These are phyloP conservation scores for Drosophila setosimentum DNA, from an alignment of 2,888 invertebrate species.

Conservation along the genomic window DNA sequence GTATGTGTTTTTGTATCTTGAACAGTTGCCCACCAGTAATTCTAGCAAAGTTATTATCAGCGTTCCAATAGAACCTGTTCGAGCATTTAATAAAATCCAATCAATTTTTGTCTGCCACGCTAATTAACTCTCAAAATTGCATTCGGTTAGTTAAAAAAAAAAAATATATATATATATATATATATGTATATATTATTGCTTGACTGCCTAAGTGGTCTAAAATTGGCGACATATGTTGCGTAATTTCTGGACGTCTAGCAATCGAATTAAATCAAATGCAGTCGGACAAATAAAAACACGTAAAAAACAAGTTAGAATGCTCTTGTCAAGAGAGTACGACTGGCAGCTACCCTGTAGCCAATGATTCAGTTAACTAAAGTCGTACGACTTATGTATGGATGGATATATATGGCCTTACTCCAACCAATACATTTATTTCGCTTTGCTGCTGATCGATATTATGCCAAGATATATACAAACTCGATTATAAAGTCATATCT, in stretches of 20 bases:
- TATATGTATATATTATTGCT: background rate
- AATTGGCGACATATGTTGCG: slow-evolving; percentile 59
- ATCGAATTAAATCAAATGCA: slow-evolving; percentile 74
- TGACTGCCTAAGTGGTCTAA: slow-evolving; percentile 14
- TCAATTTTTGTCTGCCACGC: slow-evolving; percentile 51
- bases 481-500: background rate
- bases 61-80: slow-evolving; percentile 45
- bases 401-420: too few species aligned
- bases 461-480: background rate
- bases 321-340: background rate
- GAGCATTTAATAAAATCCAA: slow-evolving; percentile 55
- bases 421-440: too few species aligned
- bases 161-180: background rate
- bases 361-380: too few species aligned
- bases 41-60: slow-evolving; percentile 15
- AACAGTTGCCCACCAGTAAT: slow-evolving; percentile 23
- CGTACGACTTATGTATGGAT: too few species aligned
- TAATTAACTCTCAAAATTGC: slow-evolving; percentile 60
- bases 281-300: slow-evolving; percentile 28
- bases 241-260: slow-evolving; percentile 65
- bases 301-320: slow-evolving; percentile 16
- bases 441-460: background rate
- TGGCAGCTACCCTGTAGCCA: background rate
- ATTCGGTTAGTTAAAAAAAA: slow-evolving; percentile 29
- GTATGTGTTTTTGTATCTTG: slow-evolving; percentile 29